These are phyloP conservation scores for Sebastes trivittatus DNA, from an alignment of 2,797 vertebrate genomes.

Conservation along the genomic window DNA sequence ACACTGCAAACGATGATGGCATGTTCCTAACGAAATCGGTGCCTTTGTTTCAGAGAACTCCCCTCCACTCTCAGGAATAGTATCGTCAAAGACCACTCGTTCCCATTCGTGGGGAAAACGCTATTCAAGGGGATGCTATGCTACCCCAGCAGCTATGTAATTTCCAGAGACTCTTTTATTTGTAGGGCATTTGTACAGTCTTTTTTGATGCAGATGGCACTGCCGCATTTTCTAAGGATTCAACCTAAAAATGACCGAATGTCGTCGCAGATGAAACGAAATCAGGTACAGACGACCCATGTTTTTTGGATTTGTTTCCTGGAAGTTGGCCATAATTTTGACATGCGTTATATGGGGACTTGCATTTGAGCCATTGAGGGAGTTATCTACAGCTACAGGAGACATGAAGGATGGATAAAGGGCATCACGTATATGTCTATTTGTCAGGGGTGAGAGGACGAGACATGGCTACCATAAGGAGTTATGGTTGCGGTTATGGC, in stretches of 20 bases:
- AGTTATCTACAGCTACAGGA: constrained; percentile 48
- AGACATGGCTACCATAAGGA: constrained; percentile 32
- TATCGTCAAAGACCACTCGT: constrained; percentile 83
- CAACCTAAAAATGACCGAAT: constrained; percentile 48
- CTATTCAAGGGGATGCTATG: constrained; percentile 73
- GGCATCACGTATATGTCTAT: constrained; percentile 6
- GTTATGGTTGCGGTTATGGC: constrained; percentile 10
- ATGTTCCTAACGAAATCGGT: constrained; percentile 85
- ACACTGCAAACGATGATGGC: constrained; percentile 86
- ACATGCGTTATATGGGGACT: constrained; percentile 33
- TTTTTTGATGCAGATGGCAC: constrained; percentile 51
- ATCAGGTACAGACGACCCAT: constrained; percentile 35
- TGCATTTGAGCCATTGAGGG: constrained; percentile 55
- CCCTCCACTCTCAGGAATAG: constrained; percentile 86
- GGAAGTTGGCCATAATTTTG: constrained; percentile 73
- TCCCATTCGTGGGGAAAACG: constrained; percentile 73
- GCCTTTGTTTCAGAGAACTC: constrained; percentile 85
- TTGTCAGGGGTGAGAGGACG: constrained; percentile 10
- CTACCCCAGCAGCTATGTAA: constrained; percentile 60
- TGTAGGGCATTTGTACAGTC: constrained; percentile 38
- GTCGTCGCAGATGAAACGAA: constrained; percentile 38
- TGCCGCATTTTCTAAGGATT: constrained; percentile 52
- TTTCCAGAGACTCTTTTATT: constrained; percentile 63
- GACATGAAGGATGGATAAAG: constrained; percentile 18
- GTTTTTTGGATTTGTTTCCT: constrained; percentile 71